Evolutionary conservation across 2,113 vertebrate genomes (phyloP), one percentile per base, ranked within the genome.

Genomic region (Calcarius ornatus): DNA sequence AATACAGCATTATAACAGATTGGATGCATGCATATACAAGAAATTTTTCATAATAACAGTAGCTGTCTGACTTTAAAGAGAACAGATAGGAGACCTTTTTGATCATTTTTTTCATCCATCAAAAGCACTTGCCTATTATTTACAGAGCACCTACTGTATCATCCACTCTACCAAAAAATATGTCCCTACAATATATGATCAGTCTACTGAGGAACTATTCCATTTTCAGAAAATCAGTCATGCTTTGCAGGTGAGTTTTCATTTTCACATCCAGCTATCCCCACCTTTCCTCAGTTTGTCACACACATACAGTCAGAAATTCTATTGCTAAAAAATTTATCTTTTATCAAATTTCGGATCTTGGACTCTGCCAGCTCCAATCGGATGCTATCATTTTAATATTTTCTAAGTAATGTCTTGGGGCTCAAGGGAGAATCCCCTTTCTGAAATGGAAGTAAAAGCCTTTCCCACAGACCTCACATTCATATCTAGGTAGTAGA

Each of bases 31-130:
- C 24, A 70, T 57, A 92, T 19, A 88, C 30, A 40, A 31, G 43
- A 96, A 80, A 40, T 88, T 94, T 75, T 92, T 97, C 88, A 92
- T 84, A 81, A 92, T 96, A 92, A 90, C 76, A 66, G 56, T 81
- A 70, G 77, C 72, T 94, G 48, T 86, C 80, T 96, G 72, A 93
- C 64, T 78, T 60, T 88, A 90, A 90, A 88, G 75, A 92, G 71
- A 91, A 88, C 12, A 78, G 75, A 85, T 54, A 92, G 51, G 40
- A 95, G 81, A 86, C 64, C 79, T 95, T 95, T 90, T 64, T 14
- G 43, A 92, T 93, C 6, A 80, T 88, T 95, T 75, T 60, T 88
- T 51, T 63, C 68, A 94, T 83, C 80, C 77, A 11, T 86, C 88
- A 95, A 90, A 93, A 72, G 37, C 43, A 83, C 30, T 66, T 72